Evolutionary conservation across 2,797 vertebrate species (phyloP).

Genomic region (Microchirus variegatus): DNA sequence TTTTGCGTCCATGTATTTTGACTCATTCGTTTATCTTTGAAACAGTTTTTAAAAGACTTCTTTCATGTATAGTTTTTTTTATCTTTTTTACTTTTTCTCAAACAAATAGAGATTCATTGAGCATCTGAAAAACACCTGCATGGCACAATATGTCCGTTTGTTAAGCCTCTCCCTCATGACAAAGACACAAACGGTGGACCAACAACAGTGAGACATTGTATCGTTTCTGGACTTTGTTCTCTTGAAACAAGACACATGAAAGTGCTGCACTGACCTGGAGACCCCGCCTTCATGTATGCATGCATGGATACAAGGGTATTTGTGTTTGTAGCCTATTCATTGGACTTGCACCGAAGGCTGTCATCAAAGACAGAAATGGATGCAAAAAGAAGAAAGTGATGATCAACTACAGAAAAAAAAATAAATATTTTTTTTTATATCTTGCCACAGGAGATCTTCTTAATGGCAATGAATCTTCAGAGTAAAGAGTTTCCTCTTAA

Average conservation of each 20-base stretch:
- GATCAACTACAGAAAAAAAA: not conserved
- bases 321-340: conserved; percentile 46
- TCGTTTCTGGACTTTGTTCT: conserved; percentile 49
- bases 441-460: conserved; percentile 14
- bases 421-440: conserved; percentile 31
- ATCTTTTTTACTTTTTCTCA: not conserved
- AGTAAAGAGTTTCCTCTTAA: conserved; percentile 7
- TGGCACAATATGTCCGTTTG: not conserved
- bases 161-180: conserved; percentile 13
- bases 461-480: conserved; percentile 24
- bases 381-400: conserved; percentile 9
- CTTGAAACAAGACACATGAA: conserved; percentile 38
- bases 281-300: not conserved
- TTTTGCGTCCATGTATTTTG: no score
- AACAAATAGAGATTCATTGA: conserved; percentile 29
- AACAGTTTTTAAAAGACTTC: no score
- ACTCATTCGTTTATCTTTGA: no score
- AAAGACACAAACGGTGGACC: conserved; percentile 50
- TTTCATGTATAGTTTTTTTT: not conserved
- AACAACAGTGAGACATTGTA: conserved; percentile 21
- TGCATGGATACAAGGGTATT: not conserved
- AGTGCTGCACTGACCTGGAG: conserved; percentile 28
- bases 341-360: conserved; percentile 30
- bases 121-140: conserved; percentile 32
- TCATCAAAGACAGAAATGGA: conserved; percentile 33